Base-by-base conservation (phyloP, 1,140 invertebrate genomes). In the Psix sp. region DNA sequence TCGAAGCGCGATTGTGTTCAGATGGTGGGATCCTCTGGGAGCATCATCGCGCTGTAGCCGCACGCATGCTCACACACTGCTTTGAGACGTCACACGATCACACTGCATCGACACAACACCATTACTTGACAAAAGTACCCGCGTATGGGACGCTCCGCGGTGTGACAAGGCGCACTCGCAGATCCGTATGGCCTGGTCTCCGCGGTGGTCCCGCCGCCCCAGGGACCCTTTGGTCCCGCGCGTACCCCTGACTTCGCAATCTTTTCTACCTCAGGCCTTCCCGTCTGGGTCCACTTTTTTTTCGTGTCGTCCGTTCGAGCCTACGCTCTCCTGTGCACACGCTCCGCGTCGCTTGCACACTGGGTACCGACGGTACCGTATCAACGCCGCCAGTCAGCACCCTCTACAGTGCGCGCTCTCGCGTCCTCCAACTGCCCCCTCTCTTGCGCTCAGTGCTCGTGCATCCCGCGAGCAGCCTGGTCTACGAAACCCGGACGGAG, bases 71-170 rank as follows among this genome's bases (percentile, higher is more conserved):
- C 68, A 59, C 68, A 65, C 68, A 57, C 51, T 56, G 21, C 17
- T 26, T 33, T 24, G 26, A 65, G 54, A 2, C 49, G 66, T 71
- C 57, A 72, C 57, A 71, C 42, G 43, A 21, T 57, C 67, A 63
- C 67, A 71, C 57, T 56, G 57, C 36, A 26, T 49, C 42, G 38
- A 57, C 67, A 71, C 67, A 63, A 71, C 66, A 71, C 66, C 66
- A 71, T 62, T 49, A 48, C 39, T 52, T 60, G 48, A 60, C 24
- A 17, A 70, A 45, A 38, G 46, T 45, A 51, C 48, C 40, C 54
- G 66, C 66, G 56, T 70, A 70, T 60, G 66, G 56, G 46, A 59
- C 45, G 52, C 52, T 38, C 14, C 13, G 35, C 29, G 51, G 49
- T 40, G 52, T 56, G 52, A 56, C 52, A 45, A 38, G 26, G 45